Conservation (phyloP, 2,797 vertebrate genomes). For the Gadopsis bispinosus region DNA sequence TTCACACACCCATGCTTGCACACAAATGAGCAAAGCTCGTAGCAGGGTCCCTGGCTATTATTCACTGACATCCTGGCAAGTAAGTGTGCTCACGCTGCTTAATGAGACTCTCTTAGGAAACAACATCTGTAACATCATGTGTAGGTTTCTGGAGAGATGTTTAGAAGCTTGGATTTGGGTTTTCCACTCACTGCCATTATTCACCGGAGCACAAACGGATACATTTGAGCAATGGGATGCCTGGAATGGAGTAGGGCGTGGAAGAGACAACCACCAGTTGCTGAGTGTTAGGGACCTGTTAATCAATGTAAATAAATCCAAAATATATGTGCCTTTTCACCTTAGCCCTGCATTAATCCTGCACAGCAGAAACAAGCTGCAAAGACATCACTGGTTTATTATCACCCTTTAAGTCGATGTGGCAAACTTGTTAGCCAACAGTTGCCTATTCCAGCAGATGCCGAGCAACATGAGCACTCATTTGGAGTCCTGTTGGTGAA, state of each 20-base stretch:
- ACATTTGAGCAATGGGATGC: neutral
- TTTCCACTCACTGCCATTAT: neutral
- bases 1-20: constrained; percentile 43
- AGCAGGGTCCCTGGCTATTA: constrained; percentile 58
- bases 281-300: constrained; percentile 9
- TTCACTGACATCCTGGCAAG: constrained; percentile 58
- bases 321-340: neutral
- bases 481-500: neutral
- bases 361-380: neutral
- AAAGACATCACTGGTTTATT: neutral
- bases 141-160: constrained; percentile 35
- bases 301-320: neutral
- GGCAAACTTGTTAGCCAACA: neutral
- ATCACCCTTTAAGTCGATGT: neutral
- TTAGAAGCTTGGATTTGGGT: neutral
- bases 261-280: constrained; percentile 1
- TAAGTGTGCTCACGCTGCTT: constrained; percentile 46
- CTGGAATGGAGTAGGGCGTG: neutral
- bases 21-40: constrained; percentile 62
- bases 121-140: constrained; percentile 33
- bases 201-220: neutral
- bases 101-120: constrained; percentile 46
- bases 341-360: neutral
- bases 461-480: neutral
- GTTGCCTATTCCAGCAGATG: neutral